Evolutionary conservation across 37 sponge, comb jelly and placozoan genomes (phyloP).

Genomic region (Axinella damicornis): DNA sequence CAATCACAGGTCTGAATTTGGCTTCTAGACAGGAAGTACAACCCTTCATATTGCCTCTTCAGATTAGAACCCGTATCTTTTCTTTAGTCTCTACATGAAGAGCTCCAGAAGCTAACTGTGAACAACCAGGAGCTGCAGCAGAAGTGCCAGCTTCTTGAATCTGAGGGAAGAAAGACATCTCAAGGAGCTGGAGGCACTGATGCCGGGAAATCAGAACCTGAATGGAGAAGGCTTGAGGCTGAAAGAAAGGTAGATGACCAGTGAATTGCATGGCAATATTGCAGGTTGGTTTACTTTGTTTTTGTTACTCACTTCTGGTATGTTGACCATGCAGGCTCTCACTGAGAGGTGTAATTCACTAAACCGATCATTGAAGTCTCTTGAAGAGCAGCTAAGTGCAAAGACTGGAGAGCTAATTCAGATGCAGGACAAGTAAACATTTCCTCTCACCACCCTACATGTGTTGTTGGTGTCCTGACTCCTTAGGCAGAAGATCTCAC

Average conservation of each 20-base stretch:
- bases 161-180: not conserved
- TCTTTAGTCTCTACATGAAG: not conserved
- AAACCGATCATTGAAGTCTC: not conserved
- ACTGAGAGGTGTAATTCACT: not conserved
- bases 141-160: not conserved
- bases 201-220: not conserved
- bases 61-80: not conserved
- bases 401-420: not conserved
- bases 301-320: not conserved
- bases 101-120: not conserved
- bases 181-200: not conserved
- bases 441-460: too few relatives aligned
- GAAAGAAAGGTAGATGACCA: conserved; percentile 8
- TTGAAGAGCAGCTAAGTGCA: not conserved
- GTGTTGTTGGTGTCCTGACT: too few relatives aligned
- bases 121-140: conserved; percentile 21
- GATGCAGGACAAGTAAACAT: not conserved
- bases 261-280: not conserved
- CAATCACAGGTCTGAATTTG: too few relatives aligned
- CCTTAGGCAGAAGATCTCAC: too few relatives aligned
- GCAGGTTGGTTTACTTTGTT: not conserved
- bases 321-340: not conserved
- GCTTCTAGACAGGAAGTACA: too few relatives aligned
- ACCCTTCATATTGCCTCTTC: too few relatives aligned
- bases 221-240: conserved; percentile 6